Evolutionary conservation across 2,113 vertebrate genomes (phyloP).

Genomic region (Lepus europaeus): DNA sequence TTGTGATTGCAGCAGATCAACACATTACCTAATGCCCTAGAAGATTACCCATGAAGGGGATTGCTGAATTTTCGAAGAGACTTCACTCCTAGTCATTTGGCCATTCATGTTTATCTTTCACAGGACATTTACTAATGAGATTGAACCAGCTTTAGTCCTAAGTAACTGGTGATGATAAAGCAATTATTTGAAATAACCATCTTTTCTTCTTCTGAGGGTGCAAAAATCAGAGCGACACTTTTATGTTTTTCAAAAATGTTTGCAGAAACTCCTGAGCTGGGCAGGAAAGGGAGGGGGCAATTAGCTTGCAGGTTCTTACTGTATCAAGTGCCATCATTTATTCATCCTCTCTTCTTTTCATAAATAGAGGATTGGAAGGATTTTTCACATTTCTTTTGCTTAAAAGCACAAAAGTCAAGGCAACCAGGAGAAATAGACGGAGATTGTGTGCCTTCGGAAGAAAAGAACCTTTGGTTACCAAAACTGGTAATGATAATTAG

Average conservation of each 20-base stretch:
- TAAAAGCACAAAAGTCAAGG: conserved; percentile 28
- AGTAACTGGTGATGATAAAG: conserved; percentile 66
- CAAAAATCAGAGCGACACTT: neutral
- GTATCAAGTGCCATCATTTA: neutral
- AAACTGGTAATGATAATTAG: neutral
- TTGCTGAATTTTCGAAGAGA: no score
- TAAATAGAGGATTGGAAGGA: neutral
- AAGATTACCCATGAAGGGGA: no score
- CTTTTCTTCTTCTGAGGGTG: conserved; percentile 57
- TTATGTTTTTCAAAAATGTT: neutral
- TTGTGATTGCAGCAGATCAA: conserved; percentile 89
- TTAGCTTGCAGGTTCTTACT: neutral
- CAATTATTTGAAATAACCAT: conserved; percentile 58
- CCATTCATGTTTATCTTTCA: no score
- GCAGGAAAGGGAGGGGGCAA: neutral
- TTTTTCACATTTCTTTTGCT: conserved; percentile 18
- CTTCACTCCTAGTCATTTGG: no score
- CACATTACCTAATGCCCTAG: no score
- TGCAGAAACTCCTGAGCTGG: conserved; percentile 4
- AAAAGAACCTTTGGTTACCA: conserved; percentile 14
- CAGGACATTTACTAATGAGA: conserved; percentile 85
- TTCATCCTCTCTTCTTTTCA: conserved; percentile 40
- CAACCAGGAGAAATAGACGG: neutral
- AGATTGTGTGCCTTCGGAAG: neutral
- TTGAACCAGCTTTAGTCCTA: conserved; percentile 74